Evolutionary conservation across 2,797 vertebrate species (phyloP), one percentile per base, ranked within the genome.

Genomic region (Varecia variegata): DNA sequence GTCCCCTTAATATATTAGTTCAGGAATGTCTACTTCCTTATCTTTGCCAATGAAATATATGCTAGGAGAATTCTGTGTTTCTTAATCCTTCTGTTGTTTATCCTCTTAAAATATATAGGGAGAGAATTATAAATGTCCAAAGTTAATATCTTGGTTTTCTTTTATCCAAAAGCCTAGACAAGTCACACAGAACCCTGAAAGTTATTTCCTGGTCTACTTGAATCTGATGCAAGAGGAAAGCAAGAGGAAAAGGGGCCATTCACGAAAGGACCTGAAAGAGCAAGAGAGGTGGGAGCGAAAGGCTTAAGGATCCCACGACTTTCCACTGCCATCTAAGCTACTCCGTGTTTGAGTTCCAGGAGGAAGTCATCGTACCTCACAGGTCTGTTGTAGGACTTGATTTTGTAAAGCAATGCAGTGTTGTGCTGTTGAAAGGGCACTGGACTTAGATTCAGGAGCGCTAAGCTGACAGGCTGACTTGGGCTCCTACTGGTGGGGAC

Each of bases 311-410:
- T 88, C 82, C 86, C 74, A 80, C 30, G 45, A 96, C 67, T 97
- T 91, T 80, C 82, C 62, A 60, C 82, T 92, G 82, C 65, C 82
- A 50, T 56, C 30, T 73, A 79, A 86, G 70, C 35, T 81, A 62
- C 35, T 50, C 70, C 27, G 23, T 91, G 73, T 76, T 95, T 93
- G 77, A 71, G 50, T 91, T 94, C 40, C 74, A 95, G 47, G 47
- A 97, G 47, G 94, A 97, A 94, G 62, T 73, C 11, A 3, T 83
- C 88, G 93, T 76, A 81, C 71, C 85, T 95, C 84, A 92, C 95
- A 91, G 81, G 96, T 96, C 94, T 97, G 96, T 98, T 97, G 93
- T 94, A 97, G 84, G 96, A 97, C 95, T 96, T 96, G 96, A 82
- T 68, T 96, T 88, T 93, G 32, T 80, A 81, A 84, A 88, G 82